Conservation (phyloP, 2,888 invertebrate species). For the Gymnoscelis rufifasciata region DNA sequence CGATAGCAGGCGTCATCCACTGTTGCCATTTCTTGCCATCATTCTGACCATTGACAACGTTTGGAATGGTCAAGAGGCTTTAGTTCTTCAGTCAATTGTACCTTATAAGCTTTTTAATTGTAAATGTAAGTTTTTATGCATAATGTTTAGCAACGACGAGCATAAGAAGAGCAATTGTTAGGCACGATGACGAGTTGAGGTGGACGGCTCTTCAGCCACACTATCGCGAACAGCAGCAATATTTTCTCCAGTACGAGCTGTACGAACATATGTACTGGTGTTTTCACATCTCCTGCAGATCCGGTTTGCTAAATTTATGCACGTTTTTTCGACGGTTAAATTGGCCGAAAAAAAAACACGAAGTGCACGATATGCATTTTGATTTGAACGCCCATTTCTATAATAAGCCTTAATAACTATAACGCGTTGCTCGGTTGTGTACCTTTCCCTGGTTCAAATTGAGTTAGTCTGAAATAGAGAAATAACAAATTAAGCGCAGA, state of each 20-base stretch:
- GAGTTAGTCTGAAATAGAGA: too few species aligned
- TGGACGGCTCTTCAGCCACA: constrained; percentile 20
- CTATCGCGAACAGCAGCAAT: constrained; percentile 20
- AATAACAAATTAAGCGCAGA: too few species aligned
- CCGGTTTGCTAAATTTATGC: constrained; percentile 16
- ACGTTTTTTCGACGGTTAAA: constrained; percentile 15
- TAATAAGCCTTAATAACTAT: constrained; percentile 11
- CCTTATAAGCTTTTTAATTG: too few species aligned
- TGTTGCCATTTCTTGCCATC: too few species aligned
- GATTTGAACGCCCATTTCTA: constrained; percentile 20
- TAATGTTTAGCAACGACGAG: neutral
- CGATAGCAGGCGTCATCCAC: too few species aligned
- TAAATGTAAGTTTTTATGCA: too few species aligned
- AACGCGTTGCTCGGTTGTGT: constrained; percentile 12
- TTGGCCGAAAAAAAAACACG: constrained; percentile 20
- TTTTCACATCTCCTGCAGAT: constrained; percentile 14
- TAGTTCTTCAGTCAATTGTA: too few species aligned
- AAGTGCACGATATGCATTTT: constrained; percentile 23
- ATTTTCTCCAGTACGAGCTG: constrained; percentile 18
- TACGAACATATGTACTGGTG: constrained; percentile 17
- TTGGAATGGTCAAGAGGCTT: too few species aligned
- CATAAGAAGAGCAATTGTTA: neutral
- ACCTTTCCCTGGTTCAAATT: neutral
- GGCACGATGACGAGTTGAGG: constrained; percentile 8
- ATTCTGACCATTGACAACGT: too few species aligned